Percentiles rank a stretch among this genome's conserved stretches.
Evolutionary conservation across 2,797 vertebrate species (phyloP).

Genomic region (Mormyrus hasselquistii): DNA sequence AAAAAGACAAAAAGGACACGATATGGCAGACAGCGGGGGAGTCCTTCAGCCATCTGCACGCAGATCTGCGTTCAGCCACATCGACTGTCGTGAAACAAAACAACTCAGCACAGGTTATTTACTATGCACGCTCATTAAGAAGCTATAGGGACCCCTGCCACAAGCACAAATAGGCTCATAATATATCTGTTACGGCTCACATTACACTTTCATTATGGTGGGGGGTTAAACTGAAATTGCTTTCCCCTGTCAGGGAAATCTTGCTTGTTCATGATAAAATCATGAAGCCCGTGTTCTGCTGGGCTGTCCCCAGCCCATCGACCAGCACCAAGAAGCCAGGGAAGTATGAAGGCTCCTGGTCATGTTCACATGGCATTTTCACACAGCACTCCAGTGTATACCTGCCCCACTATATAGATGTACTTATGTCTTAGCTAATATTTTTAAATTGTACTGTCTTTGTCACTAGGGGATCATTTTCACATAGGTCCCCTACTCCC

Average conservation of each 20-base stretch:
- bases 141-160: slow-evolving; percentile 30
- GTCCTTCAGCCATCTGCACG: slow-evolving; percentile 23
- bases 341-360: background rate
- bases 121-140: slow-evolving; percentile 43
- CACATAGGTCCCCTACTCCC: background rate
- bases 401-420: background rate
- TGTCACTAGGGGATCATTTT: background rate
- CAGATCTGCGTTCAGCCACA: slow-evolving; percentile 24
- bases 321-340: background rate
- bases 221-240: slow-evolving; percentile 10
- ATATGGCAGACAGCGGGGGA: background rate
- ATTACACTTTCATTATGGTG: slow-evolving; percentile 28
- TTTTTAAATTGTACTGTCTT: background rate
- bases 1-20: background rate
- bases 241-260: background rate
- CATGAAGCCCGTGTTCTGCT: background rate
- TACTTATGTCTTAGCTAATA: background rate
- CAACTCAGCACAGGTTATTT: slow-evolving; percentile 35
- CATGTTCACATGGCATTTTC: too few relatives aligned
- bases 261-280: background rate
- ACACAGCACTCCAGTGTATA: background rate
- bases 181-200: slow-evolving; percentile 5
- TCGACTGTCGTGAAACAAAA: slow-evolving; percentile 38
- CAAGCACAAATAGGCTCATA: slow-evolving; percentile 15
- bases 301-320: too few relatives aligned